Conservation (phyloP, 2,888 invertebrate species). For the Pseudolycoriella hygida region DNA sequence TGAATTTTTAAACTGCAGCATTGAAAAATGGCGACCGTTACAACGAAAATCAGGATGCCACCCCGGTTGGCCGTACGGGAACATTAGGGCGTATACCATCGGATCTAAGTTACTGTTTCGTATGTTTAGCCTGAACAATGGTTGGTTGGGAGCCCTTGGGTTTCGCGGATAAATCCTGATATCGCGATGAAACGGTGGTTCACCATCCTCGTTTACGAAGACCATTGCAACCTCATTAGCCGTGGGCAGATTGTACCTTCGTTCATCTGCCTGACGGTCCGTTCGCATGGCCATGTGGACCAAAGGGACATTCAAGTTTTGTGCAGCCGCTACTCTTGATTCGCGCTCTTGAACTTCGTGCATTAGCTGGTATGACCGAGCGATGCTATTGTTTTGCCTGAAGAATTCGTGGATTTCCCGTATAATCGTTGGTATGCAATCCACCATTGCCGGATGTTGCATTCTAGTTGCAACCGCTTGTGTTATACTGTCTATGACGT, state of each 20-base stretch:
- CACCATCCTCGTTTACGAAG: conserved; percentile 12
- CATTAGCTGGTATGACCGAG: not conserved
- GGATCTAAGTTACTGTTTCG: not conserved
- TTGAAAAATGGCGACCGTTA: not conserved
- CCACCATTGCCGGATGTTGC: too few relatives aligned
- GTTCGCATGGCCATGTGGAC: not conserved
- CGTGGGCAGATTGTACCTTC: not conserved
- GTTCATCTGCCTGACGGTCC: not conserved
- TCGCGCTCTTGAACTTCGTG: not conserved
- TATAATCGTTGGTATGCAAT: too few relatives aligned
- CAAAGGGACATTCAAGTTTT: not conserved
- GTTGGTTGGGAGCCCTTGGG: not conserved
- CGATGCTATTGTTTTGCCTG: not conserved
- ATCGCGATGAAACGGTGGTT: conserved; percentile 5
- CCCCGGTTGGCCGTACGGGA: not conserved
- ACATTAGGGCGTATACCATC: not conserved
- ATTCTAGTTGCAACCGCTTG: not conserved
- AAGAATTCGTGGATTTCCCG: not conserved
- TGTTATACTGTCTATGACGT: not conserved
- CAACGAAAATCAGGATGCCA: not conserved
- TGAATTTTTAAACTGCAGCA: not conserved
- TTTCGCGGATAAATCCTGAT: not conserved
- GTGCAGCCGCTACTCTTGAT: not conserved
- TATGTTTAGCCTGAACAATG: too few relatives aligned
- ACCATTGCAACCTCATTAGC: conserved; percentile 9